A percentile compares a stretch with the other conserved stretches of the same genome.
Evolutionary conservation across 2,797 vertebrate species (phyloP).

Genomic region (Semotilus atromaculatus): DNA sequence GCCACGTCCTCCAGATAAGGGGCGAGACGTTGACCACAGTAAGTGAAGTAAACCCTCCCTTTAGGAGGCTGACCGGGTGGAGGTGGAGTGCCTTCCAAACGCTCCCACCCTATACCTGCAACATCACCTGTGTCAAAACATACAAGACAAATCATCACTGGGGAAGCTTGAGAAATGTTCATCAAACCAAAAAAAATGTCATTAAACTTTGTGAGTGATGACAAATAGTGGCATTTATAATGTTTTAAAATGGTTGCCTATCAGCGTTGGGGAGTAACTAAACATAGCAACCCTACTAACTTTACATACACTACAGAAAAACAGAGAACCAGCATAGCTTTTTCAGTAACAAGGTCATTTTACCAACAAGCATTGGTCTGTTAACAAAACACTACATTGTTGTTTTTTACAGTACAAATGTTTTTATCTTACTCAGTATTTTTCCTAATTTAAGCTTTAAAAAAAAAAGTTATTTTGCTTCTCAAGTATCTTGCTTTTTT

Average conservation of each 20-base stretch:
- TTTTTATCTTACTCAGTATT: not conserved
- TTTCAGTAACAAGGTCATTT: not conserved
- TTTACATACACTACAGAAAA: not conserved
- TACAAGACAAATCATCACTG: not conserved
- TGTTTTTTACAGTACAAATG: not conserved
- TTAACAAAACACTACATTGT: not conserved
- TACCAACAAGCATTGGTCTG: not conserved
- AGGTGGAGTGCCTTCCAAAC: conserved; percentile 93
- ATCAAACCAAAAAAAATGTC: not conserved
- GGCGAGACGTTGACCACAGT: conserved; percentile 91
- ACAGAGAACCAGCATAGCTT: not conserved
- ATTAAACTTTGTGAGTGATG: not conserved
- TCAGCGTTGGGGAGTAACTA: not conserved
- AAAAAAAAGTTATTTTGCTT: not conserved
- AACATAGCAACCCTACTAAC: not conserved
- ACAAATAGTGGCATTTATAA: not conserved
- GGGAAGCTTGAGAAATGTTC: not conserved
- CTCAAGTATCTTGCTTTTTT: not conserved
- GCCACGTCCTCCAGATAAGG: conserved; percentile 94
- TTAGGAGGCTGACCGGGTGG: conserved; percentile 96
- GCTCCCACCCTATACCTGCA: conserved; percentile 98
- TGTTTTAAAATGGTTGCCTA: not conserved
- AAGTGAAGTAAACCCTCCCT: conserved; percentile 96
- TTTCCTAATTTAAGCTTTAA: not conserved
- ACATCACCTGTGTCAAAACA: conserved; percentile 83